These are phyloP conservation scores for Nowickia ferox DNA, from an alignment of 2,888 invertebrate genomes.

Conservation along the genomic window DNA sequence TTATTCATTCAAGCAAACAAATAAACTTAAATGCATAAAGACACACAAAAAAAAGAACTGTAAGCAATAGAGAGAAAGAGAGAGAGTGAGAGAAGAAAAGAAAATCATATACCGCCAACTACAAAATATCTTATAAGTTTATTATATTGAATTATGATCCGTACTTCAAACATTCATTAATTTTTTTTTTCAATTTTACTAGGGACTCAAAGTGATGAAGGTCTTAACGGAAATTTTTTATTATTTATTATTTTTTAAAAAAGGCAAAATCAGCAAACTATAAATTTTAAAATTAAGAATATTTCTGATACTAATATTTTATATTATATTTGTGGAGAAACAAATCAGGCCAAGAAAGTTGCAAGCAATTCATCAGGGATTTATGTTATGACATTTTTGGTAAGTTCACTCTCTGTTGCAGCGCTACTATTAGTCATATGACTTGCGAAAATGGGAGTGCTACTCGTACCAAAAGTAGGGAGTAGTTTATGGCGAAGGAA, in stretches of 20 bases:
- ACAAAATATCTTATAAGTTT: constrained; percentile 60
- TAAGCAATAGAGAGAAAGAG: not conserved
- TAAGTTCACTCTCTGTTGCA: too few relatives aligned
- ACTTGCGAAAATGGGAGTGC: too few relatives aligned
- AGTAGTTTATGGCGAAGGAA: too few relatives aligned
- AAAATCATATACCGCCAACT: constrained; percentile 63
- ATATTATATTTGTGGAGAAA: too few relatives aligned
- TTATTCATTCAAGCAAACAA: constrained; percentile 41
- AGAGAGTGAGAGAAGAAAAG: not conserved
- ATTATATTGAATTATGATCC: constrained; percentile 60
- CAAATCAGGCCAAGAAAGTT: too few relatives aligned
- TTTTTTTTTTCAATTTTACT: not conserved
- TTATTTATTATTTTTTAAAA: not conserved
- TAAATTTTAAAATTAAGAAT: too few relatives aligned
- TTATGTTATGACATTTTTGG: too few relatives aligned
- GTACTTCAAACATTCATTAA: constrained; percentile 50
- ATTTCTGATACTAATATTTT: too few relatives aligned
- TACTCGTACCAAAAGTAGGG: too few relatives aligned
- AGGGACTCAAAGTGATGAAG: not conserved
- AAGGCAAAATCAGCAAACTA: too few relatives aligned
- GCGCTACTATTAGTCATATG: too few relatives aligned
- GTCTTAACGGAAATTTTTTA: not conserved
- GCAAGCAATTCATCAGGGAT: too few relatives aligned
- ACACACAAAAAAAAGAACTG: not conserved
- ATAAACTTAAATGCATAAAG: constrained; percentile 13